Conservation (phyloP, 1,140 invertebrate genomes). For the Stratiolaelaps scimitus region DNA sequence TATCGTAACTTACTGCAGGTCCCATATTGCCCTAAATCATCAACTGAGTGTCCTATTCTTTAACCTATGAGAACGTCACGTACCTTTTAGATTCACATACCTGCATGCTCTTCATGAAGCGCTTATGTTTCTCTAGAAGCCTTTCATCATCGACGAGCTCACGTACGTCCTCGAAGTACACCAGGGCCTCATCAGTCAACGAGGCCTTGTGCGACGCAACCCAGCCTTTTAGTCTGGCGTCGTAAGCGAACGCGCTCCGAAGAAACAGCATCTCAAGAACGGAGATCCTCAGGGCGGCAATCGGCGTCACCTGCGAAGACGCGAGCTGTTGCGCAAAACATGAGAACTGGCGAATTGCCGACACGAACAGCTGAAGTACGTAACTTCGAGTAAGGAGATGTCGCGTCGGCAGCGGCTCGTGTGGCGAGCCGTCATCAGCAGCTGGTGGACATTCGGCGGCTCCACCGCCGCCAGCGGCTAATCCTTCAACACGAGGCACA, state of each 20-base stretch:
- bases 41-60: too few relatives aligned
- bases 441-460: too few relatives aligned
- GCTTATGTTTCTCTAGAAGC: constrained; percentile 16
- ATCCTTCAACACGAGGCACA: constrained; percentile 30
- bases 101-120: constrained; percentile 27
- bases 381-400: constrained; percentile 32
- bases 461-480: constrained; percentile 18
- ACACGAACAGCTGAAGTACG: constrained; percentile 40
- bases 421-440: neutral
- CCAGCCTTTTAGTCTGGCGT: constrained; percentile 37
- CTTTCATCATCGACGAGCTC: constrained; percentile 20
- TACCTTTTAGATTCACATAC: too few relatives aligned
- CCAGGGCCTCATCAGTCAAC: neutral
- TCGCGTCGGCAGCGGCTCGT: constrained; percentile 2
- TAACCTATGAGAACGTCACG: too few relatives aligned
- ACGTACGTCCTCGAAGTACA: constrained; percentile 23
- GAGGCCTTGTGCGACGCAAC: neutral
- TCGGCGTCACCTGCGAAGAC: constrained; percentile 41
- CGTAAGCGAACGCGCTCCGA: constrained; percentile 39
- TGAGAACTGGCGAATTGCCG: constrained; percentile 39
- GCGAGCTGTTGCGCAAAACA: constrained; percentile 38
- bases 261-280: constrained; percentile 47
- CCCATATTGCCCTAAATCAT: too few relatives aligned
- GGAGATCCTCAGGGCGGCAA: constrained; percentile 41
- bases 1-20: too few relatives aligned